Evolutionary conservation across 2,888 invertebrate genomes (phyloP), one percentile per base, ranked within the genome.

Genomic region (Hirtodrosophila histrioides): DNA sequence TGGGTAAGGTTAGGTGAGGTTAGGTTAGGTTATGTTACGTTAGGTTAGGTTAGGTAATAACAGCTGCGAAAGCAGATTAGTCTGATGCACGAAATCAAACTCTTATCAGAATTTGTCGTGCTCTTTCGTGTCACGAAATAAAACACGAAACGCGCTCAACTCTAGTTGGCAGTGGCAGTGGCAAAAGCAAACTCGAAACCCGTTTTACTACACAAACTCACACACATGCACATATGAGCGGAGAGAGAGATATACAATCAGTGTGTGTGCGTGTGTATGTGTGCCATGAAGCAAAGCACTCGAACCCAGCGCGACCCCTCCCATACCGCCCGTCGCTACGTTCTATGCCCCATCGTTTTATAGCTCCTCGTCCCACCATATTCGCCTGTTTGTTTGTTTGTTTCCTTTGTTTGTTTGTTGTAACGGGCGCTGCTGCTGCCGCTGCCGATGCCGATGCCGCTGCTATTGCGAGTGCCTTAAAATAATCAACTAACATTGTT

Each of bases 141-240:
- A 7, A 31, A 9, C 31, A 31, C 31, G 9, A 31, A 4, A 31
- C 31, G 7, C 23, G 31, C 9, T 9, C 48, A 49, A 29, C 40
- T 23, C 12, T 35, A 41, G 44, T 63, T 63, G 53, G 45, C 37
- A 54, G 27, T 45, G 60, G 45, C 74, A 69, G 65, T 53, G 62
- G 70, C 69, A 67, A 71, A 80, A 80, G 78, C 78, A 71, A 78
- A 85, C 87, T 85, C 76, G 87, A 83, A 87, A 87, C 83, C 69
- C 79, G 83, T 87, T 83, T 87, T 69, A 69, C 79, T 64, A 78
- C 76, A 81, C 65, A 55, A 62, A 60, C 46, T 70, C 67, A 65
- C 43, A 69, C 27, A 41, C n/a, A 49, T 11, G 62, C 11, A 36
- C 39, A 55, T 17, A 29, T 11, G 9, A 31, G 39, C 31, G 31